These are phyloP conservation scores for Planiliza haematocheilus DNA, from an alignment of 2,113 vertebrate species.

Conservation along the genomic window DNA sequence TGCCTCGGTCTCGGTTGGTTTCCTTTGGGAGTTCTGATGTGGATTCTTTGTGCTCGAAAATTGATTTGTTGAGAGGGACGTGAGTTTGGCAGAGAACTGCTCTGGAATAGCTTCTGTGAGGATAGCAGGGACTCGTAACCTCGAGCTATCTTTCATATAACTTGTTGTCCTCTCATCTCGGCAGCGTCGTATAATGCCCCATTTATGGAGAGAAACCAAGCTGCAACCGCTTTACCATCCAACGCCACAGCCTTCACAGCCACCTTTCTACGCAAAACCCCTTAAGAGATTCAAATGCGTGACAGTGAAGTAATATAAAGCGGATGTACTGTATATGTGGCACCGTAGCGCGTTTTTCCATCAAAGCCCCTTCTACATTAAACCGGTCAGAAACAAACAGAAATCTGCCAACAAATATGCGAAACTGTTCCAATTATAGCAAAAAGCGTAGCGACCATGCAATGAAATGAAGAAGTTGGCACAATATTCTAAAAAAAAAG, in stretches of 20 bases:
- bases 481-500: no score
- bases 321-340: no score
- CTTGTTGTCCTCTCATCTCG: slow-evolving; percentile 16
- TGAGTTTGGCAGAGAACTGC: slow-evolving; percentile 27
- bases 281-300: not conserved
- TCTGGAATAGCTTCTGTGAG: not conserved
- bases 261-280: not conserved
- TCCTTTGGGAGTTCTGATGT: slow-evolving; percentile 39
- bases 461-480: no score
- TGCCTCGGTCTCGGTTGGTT: slow-evolving; percentile 23
- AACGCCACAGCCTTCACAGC: not conserved
- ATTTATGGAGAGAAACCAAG: slow-evolving; percentile 8
- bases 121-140: slow-evolving; percentile 22
- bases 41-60: slow-evolving; percentile 44
- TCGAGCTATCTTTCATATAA: slow-evolving; percentile 26
- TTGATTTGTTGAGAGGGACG: slow-evolving; percentile 52
- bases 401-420: no score
- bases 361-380: no score
- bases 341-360: no score
- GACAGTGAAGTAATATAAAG: not conserved
- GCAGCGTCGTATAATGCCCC: slow-evolving; percentile 14
- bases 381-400: no score
- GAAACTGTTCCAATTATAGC: no score
- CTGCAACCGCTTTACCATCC: not conserved
- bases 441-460: no score